Evolutionary conservation across 2,797 vertebrate genomes (phyloP).

Genomic region (Neoniphon sammara): DNA sequence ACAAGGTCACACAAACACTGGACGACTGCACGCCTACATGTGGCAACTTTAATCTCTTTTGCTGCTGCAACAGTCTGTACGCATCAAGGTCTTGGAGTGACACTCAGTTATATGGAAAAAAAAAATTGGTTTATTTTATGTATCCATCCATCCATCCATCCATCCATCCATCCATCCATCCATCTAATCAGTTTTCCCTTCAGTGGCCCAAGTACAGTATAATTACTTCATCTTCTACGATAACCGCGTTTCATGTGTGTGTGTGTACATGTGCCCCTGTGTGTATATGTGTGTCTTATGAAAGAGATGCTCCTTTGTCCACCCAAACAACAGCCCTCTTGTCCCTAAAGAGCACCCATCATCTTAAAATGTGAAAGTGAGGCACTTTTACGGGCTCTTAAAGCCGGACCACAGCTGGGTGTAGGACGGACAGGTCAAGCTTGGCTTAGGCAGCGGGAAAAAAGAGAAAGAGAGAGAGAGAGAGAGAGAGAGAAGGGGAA

Average conservation of each 20-base stretch:
- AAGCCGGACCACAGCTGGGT: slow-evolving; percentile 50
- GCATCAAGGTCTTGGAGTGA: slow-evolving; percentile 11
- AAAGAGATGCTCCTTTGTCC: slow-evolving; percentile 54
- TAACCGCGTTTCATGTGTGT: neutral
- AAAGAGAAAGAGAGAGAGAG: slow-evolving; percentile 9
- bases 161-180: no score
- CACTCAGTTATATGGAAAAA: neutral
- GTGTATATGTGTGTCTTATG: slow-evolving; percentile 3
- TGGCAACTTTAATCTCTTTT: neutral
- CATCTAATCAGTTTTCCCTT: no score
- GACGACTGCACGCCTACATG: slow-evolving; percentile 6
- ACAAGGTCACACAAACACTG: slow-evolving; percentile 11
- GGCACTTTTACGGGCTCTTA: slow-evolving; percentile 55
- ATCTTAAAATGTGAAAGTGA: slow-evolving; percentile 56
- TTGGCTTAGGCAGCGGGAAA: slow-evolving; percentile 3
- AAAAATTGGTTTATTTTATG: neutral
- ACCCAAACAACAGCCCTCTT: slow-evolving; percentile 65
- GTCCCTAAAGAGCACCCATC: slow-evolving; percentile 56
- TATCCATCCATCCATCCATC: no score
- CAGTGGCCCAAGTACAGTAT: neutral
- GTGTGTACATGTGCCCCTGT: slow-evolving; percentile 15
- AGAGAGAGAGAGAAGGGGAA: slow-evolving; percentile 7
- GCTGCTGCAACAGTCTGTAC: neutral
- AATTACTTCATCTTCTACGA: slow-evolving; percentile 1
- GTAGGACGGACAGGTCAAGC: slow-evolving; percentile 35